Conservation (phyloP, 2,888 invertebrate species). For the Sthenelais limicola region DNA sequence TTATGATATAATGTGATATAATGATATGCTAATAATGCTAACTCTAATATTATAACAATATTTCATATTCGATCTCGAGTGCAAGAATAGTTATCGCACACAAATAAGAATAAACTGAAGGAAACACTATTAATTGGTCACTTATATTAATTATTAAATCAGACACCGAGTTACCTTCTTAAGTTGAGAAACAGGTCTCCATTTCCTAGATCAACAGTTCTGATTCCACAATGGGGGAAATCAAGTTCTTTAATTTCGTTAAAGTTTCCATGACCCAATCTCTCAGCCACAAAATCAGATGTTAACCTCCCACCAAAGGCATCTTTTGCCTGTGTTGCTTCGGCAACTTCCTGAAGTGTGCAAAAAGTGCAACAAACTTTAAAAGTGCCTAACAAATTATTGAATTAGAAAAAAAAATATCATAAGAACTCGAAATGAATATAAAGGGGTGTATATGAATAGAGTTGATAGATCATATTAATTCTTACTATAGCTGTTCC, state of each 20-base stretch:
- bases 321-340: slow-evolving; percentile 68
- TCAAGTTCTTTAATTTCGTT: slow-evolving; percentile 70
- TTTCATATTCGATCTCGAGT: no score
- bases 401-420: no score
- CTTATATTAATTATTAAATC: not conserved
- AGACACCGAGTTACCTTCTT: slow-evolving; percentile 60
- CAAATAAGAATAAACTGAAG: no score
- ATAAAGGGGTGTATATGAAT: not conserved
- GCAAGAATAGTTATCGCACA: no score
- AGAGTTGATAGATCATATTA: not conserved
- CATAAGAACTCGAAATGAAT: no score
- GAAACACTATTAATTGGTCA: no score
- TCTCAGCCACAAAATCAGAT: slow-evolving; percentile 71
- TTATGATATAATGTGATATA: no score
- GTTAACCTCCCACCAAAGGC: slow-evolving; percentile 71
- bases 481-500: slow-evolving; percentile 69
- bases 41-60: no score
- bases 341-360: slow-evolving; percentile 63
- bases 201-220: slow-evolving; percentile 69
- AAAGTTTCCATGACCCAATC: slow-evolving; percentile 68
- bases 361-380: no score
- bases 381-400: no score
- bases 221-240: slow-evolving; percentile 66
- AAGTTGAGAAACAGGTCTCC: slow-evolving; percentile 68
- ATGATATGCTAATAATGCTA: no score